A percentile compares a stretch with the other conserved stretches of the same genome.
phyloP scores from a whole-genome alignment of 2,888 invertebrate species.

The Nomada ruficornis region DNA sequence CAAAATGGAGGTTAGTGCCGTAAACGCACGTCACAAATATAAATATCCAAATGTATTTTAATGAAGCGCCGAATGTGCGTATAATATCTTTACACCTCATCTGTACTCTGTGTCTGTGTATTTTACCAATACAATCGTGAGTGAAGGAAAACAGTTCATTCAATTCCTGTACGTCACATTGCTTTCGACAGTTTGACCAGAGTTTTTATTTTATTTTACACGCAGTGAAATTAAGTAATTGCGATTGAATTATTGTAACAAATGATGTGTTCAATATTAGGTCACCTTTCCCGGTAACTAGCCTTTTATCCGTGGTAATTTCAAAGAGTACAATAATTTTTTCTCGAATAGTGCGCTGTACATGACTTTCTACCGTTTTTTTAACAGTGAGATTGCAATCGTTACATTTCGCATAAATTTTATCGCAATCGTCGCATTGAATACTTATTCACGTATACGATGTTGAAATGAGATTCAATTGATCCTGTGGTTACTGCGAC shows the following conservation, averaged over 20 bases:
- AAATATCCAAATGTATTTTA: not conserved
- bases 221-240: slow-evolving; percentile 2
- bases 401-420: not conserved
- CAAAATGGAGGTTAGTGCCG: not conserved
- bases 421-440: not conserved
- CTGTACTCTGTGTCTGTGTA: not conserved
- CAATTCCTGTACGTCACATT: not conserved
- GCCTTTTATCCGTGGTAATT: not conserved
- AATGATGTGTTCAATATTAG: not conserved
- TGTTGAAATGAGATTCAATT: not conserved
- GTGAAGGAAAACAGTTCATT: not conserved
- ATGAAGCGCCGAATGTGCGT: not conserved
- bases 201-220: not conserved
- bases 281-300: not conserved
- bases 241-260: too few relatives aligned
- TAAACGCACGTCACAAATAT: not conserved
- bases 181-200: not conserved
- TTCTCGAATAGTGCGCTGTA: too few relatives aligned
- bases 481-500: not conserved
- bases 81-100: not conserved
- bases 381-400: not conserved
- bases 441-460: not conserved
- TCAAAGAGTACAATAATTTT: not conserved
- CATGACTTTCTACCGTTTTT: too few relatives aligned
- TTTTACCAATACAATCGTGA: not conserved